Percentiles rank a stretch among this genome's conserved stretches.
These are phyloP conservation scores for Pristionchus pacificus DNA, from an alignment of 1,140 invertebrate genomes.

Conservation along the genomic window DNA sequence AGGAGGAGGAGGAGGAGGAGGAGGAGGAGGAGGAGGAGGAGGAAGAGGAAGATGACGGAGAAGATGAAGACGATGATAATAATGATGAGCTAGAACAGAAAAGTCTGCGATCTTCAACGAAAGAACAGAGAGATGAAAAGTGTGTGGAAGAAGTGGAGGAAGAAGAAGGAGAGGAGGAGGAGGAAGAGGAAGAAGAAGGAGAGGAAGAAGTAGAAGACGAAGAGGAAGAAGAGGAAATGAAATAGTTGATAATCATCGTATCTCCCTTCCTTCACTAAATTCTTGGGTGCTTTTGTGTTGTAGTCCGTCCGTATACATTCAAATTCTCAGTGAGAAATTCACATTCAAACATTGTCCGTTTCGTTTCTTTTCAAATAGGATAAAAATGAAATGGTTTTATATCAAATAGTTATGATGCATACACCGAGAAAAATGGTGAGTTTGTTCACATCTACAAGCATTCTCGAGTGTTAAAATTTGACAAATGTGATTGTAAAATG, in stretches of 20 bases:
- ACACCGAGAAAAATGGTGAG: too few relatives aligned
- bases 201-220: slow-evolving; percentile 6
- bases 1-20: slow-evolving; percentile 23
- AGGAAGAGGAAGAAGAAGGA: slow-evolving; percentile 22
- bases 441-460: too few relatives aligned
- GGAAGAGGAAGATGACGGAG: slow-evolving; percentile 11
- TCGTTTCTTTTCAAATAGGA: too few relatives aligned
- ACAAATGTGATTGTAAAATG: too few relatives aligned
- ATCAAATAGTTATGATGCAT: too few relatives aligned
- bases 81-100: background rate
- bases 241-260: background rate
- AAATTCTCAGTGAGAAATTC: too few relatives aligned
- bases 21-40: slow-evolving; percentile 23
- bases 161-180: slow-evolving; percentile 24
- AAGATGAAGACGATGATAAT: slow-evolving; percentile 9
- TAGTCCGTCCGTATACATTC: too few relatives aligned
- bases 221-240: background rate
- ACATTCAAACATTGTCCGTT: too few relatives aligned
- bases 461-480: too few relatives aligned
- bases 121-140: slow-evolving; percentile 11
- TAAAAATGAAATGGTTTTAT: too few relatives aligned
- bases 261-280: background rate
- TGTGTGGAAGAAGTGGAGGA: slow-evolving; percentile 20
- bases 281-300: background rate
- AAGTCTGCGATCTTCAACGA: background rate